phyloP scores from a whole-genome alignment of 2,797 vertebrate genomes.

The Micropoecilia bifurca region DNA sequence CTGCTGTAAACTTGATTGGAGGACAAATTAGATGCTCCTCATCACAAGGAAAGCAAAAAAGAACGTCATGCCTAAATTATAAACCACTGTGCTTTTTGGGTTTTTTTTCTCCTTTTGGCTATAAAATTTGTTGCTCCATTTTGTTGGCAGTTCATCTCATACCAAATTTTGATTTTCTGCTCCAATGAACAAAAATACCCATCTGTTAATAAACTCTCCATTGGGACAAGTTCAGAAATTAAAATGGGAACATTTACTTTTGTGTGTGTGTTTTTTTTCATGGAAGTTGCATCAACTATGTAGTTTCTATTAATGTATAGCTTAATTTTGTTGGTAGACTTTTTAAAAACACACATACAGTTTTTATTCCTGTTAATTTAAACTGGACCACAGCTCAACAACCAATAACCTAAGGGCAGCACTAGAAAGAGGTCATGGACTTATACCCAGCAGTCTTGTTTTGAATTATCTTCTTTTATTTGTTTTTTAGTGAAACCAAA shows the following conservation, averaged over 20 bases:
- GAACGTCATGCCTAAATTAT: neutral
- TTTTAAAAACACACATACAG: neutral
- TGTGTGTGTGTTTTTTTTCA: neutral
- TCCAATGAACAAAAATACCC: neutral
- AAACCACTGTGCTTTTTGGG: constrained; percentile 11
- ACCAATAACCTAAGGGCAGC: neutral
- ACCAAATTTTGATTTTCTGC: constrained; percentile 3
- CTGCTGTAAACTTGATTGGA: constrained; percentile 24
- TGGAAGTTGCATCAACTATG: neutral
- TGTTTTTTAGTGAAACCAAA: neutral
- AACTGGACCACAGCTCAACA: neutral
- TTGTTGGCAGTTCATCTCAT: neutral
- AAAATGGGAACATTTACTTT: neutral
- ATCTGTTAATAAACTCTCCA: constrained; percentile 1
- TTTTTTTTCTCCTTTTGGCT: neutral
- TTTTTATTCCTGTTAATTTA: neutral
- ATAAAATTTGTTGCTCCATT: constrained; percentile 14
- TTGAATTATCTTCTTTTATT: neutral
- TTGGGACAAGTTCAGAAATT: neutral
- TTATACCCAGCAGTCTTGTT: neutral
- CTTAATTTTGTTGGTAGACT: neutral
- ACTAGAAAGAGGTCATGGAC: neutral
- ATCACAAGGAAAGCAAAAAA: neutral
- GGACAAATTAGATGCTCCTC: neutral
- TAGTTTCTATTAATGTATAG: neutral